Base-by-base conservation (phyloP, 2,888 invertebrate genomes). In the Hemaris fuciformis region DNA sequence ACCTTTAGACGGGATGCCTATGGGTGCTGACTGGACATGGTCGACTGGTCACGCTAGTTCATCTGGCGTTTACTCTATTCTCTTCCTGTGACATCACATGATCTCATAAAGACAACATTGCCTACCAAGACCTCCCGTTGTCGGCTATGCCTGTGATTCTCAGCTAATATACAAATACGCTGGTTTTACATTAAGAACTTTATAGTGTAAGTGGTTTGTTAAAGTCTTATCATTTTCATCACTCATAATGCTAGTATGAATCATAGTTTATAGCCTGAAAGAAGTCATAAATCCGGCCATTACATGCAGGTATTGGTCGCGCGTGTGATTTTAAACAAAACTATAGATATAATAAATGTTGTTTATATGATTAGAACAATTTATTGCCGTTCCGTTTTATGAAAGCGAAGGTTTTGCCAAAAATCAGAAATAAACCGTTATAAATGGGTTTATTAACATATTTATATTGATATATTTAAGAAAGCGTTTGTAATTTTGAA, bases 381-480 rank as follows among this genome's bases (percentile, higher is more conserved):
- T 53, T 53, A 53, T 53, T 8, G 31, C 7, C 18, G 31, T 20
- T 27, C 31, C 18, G 27, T 53, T 53, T 53, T 31, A 15, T 18
- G 31, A 18, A 18, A 10, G 31, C 18, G 15, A 53, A 53, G 53
- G 18, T 53, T 53, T 53, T 53, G 53, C 53, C 53, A 53, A 53
- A 53, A 18, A 53, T 10, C 31, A 53, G 53, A 10, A 53, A 53
- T 53, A 53, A 53, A 53, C 53, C 6, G 18, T 31, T 53, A 31
- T 4, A 53, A 31, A 53, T 53, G 53, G 53, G 53, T 31, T 53
- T 53, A 53, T 53, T 31, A 53, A 53, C 53, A 53, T 27, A 53
- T 53, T 53, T 31, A 53, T 53, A 18, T 4, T 31, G 53, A 20
- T 53, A 53, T 18, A 10, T 53, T 53, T 31, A 53, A 20, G 15